A percentile compares a stretch with the other conserved stretches of the same genome.
These are phyloP conservation scores for Mellivora capensis DNA, from an alignment of 2,113 vertebrate genomes.

Conservation along the genomic window DNA sequence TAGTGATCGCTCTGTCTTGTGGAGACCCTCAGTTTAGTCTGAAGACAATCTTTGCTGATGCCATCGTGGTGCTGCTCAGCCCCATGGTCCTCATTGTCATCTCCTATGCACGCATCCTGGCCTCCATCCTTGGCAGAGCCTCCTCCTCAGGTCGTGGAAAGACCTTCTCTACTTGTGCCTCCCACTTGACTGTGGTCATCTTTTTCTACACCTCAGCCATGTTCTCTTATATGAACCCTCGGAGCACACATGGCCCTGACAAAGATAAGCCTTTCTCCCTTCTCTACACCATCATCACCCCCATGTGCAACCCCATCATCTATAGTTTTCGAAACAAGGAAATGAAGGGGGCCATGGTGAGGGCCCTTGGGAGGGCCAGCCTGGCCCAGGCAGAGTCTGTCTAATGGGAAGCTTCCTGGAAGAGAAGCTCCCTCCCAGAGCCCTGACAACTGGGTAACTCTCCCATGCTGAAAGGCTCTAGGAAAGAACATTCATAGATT, in stretches of 20 bases:
- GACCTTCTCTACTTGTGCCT: constrained; percentile 59
- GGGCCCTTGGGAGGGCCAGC: not conserved
- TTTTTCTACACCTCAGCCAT: constrained; percentile 33
- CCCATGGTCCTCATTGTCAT: constrained; percentile 38
- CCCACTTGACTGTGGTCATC: constrained; percentile 56
- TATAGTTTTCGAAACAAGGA: constrained; percentile 62
- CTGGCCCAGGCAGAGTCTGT: not conserved
- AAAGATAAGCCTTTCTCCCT: constrained; percentile 61
- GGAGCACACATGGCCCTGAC: constrained; percentile 33
- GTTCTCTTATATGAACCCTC: constrained; percentile 63
- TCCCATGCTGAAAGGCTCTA: not conserved
- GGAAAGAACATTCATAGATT: not conserved
- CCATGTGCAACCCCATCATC: constrained; percentile 59
- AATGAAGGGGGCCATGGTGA: constrained; percentile 49
- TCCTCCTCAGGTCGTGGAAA: not conserved
- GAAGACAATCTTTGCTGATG: not conserved
- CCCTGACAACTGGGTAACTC: not conserved
- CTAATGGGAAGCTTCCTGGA: not conserved
- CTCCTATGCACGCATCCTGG: constrained; percentile 41
- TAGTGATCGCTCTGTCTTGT: constrained; percentile 55
- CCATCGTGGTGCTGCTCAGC: constrained; percentile 42
- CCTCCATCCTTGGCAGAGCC: constrained; percentile 30
- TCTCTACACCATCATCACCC: constrained; percentile 36
- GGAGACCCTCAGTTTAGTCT: constrained; percentile 15
- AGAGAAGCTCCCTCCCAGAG: not conserved